phyloP scores from a whole-genome alignment of 1,140 invertebrate species.

The Nasonia longicornis region DNA sequence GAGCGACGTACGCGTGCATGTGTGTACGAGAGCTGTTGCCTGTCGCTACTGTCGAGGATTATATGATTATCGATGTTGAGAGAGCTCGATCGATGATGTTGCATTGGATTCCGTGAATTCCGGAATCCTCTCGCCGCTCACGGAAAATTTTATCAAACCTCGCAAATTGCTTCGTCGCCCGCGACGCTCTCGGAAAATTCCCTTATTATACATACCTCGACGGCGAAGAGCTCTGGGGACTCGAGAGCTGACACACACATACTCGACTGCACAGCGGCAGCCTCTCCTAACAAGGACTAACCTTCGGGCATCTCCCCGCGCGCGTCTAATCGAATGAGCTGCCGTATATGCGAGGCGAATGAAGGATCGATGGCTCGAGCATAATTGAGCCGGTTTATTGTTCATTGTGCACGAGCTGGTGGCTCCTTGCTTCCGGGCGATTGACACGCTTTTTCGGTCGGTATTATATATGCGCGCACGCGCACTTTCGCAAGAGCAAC shows the following conservation, averaged over 20 bases:
- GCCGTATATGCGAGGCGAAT: not conserved
- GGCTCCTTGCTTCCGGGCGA: conserved; percentile 27
- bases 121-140: not conserved
- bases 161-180: not conserved
- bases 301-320: not conserved
- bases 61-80: too few species aligned
- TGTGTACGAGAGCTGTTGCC: not conserved
- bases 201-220: conserved; percentile 10
- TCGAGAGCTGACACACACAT: not conserved
- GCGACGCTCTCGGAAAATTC: not conserved
- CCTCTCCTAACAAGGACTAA: conserved; percentile 34
- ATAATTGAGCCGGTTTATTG: conserved; percentile 29
- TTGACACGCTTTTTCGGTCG: conserved; percentile 20
- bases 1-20: not conserved
- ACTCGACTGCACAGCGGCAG: not conserved
- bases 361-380: conserved; percentile 24
- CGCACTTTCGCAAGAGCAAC: not conserved
- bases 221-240: not conserved
- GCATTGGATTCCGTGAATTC: too few species aligned
- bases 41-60: too few species aligned
- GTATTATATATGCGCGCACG: not conserved
- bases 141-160: not conserved
- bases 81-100: too few species aligned
- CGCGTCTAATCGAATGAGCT: not conserved
- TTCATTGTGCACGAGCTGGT: conserved; percentile 26